phyloP scores from a whole-genome alignment of 2,888 invertebrate genomes.

The Acrobeloides nanus region DNA sequence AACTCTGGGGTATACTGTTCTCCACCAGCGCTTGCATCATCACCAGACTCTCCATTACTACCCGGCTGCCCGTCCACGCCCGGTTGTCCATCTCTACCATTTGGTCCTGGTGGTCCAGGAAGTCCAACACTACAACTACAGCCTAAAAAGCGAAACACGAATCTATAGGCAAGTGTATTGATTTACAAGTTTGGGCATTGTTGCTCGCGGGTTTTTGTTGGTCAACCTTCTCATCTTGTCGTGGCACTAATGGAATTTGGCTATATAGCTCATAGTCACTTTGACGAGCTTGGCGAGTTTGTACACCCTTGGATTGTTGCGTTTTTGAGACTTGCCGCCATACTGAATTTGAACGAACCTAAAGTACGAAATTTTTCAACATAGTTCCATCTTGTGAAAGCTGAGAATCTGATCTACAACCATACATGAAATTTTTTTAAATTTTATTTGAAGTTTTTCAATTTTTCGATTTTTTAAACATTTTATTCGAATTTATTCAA shows the following conservation, averaged over 20 bases:
- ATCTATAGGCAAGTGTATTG: too few relatives aligned
- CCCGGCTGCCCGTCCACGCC: too few relatives aligned
- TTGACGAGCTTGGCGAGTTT: not conserved
- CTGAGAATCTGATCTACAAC: conserved; percentile 8
- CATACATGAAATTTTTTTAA: not conserved
- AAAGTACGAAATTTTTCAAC: conserved; percentile 2
- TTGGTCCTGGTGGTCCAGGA: conserved; percentile 4
- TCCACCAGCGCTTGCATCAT: too few relatives aligned
- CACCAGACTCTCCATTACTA: too few relatives aligned
- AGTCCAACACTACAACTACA: conserved; percentile 1
- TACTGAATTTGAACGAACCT: conserved; percentile 14
- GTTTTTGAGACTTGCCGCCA: conserved; percentile 28
- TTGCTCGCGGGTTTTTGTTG: too few relatives aligned
- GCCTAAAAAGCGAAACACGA: not conserved
- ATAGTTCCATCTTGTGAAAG: not conserved
- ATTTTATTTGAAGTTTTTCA: not conserved
- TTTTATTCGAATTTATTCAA: too few relatives aligned
- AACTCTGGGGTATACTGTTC: too few relatives aligned
- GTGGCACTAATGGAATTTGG: conserved; percentile 8
- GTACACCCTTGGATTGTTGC: conserved; percentile 11
- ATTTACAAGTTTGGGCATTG: too few relatives aligned
- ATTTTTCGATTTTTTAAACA: not conserved
- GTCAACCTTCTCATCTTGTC: conserved; percentile 3
- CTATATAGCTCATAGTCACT: conserved; percentile 9
- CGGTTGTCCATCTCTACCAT: too few relatives aligned